A percentile compares a stretch with the other conserved stretches of the same genome.
Conservation (phyloP, 2,888 invertebrate species). For the Bellardia pandia region DNA sequence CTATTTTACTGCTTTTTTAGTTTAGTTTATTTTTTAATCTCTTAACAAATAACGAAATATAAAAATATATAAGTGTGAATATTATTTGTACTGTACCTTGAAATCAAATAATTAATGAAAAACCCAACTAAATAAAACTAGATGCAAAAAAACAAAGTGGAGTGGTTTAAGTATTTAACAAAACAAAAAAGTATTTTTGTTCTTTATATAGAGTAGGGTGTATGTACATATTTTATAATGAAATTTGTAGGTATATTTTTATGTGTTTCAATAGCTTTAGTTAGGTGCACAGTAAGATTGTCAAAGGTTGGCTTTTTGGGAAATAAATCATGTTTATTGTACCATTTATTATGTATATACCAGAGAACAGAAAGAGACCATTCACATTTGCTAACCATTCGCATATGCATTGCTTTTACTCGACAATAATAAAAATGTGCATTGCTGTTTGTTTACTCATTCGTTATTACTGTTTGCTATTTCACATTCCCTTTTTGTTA, state of each 20-base stretch:
- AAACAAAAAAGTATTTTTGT: conserved; percentile 14
- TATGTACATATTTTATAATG: conserved; percentile 56
- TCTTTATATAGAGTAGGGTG: conserved; percentile 55
- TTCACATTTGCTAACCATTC: too few species aligned
- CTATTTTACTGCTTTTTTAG: conserved; percentile 63
- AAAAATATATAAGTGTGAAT: conserved; percentile 47
- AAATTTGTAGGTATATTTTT: conserved; percentile 42
- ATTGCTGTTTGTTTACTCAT: too few species aligned
- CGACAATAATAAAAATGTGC: too few species aligned
- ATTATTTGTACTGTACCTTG: conserved; percentile 75
- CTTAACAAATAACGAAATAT: conserved; percentile 51
- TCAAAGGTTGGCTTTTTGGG: conserved; percentile 13
- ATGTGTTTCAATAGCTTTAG: conserved; percentile 29
- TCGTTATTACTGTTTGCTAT: too few species aligned
- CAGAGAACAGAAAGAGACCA: too few species aligned
- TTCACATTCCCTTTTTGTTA: too few species aligned
- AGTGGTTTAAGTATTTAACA: conserved; percentile 53
- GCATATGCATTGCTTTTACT: too few species aligned
- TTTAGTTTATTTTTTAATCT: conserved; percentile 55
- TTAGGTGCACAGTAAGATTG: conserved; percentile 55
- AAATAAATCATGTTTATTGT: conserved; percentile 5
- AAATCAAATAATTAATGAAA: conserved; percentile 42
- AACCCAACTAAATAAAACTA: conserved; percentile 8
- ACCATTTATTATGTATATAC: too few species aligned
- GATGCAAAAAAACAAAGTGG: conserved; percentile 9